phyloP scores from a whole-genome alignment of 2,888 invertebrate species.

The Oconnorella tubifera region DNA sequence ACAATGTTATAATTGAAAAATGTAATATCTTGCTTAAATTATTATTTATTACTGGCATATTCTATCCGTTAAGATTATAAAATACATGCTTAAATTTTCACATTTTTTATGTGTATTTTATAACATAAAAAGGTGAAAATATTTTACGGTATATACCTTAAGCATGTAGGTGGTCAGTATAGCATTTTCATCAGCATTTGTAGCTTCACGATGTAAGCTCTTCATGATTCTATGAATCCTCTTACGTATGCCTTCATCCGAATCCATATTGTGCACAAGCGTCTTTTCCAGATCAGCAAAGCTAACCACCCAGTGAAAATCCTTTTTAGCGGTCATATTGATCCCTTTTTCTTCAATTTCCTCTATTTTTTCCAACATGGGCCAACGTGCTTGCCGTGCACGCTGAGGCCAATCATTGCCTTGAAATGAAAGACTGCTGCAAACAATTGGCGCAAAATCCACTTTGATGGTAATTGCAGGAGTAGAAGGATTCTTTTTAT shows the following conservation, averaged over 20 bases:
- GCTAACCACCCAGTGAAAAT: constrained; percentile 22
- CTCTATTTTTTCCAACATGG: constrained; percentile 16
- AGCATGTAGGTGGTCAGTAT: constrained; percentile 13
- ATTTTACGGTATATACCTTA: constrained; percentile 7
- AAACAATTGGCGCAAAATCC: constrained; percentile 15
- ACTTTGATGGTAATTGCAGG: constrained; percentile 5
- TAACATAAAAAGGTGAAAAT: too few relatives aligned
- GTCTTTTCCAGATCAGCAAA: constrained; percentile 22
- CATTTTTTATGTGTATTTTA: too few relatives aligned
- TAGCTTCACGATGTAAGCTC: constrained; percentile 4
- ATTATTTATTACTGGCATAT: too few relatives aligned
- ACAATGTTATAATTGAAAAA: too few relatives aligned
- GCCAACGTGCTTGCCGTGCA: constrained; percentile 13
- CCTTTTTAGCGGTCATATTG: constrained; percentile 23
- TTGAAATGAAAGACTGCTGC: constrained; percentile 9
- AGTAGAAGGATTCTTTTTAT: too few relatives aligned
- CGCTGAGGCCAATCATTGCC: constrained; percentile 15
- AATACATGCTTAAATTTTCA: too few relatives aligned
- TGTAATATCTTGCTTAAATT: too few relatives aligned
- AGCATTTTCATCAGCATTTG: neutral
- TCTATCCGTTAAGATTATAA: too few relatives aligned
- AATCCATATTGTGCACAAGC: constrained; percentile 22
- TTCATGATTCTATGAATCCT: constrained; percentile 29
- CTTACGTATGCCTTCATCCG: constrained; percentile 26
- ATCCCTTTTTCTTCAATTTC: constrained; percentile 12